Percentiles rank a stretch among this genome's conserved stretches.
These are phyloP conservation scores for Lathronympha strigana DNA, from an alignment of 2,888 invertebrate genomes.

Conservation along the genomic window DNA sequence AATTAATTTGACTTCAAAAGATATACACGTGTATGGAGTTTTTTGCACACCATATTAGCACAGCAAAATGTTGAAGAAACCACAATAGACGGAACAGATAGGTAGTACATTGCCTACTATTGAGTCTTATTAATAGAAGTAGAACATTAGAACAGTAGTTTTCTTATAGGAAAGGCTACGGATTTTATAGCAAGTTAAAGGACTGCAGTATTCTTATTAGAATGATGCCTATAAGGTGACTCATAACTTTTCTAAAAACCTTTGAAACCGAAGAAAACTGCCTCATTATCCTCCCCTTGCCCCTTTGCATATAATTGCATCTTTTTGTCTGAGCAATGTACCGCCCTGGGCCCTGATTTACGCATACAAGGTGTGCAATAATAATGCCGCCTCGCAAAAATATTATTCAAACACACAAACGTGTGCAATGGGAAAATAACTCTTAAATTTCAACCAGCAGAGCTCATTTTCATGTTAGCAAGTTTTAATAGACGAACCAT, in stretches of 20 bases:
- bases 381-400: conserved; percentile 79
- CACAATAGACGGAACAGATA: no score
- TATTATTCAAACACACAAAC: conserved; percentile 64
- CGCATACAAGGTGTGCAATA: conserved; percentile 84
- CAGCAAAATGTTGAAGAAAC: no score
- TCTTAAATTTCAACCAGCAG: conserved; percentile 54
- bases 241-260: conserved; percentile 11
- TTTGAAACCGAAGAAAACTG: conserved; percentile 50
- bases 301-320: conserved; percentile 82
- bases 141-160: neutral
- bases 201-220: conserved; percentile 23
- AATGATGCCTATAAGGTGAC: conserved; percentile 9
- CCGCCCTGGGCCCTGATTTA: conserved; percentile 81
- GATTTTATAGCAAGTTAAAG: neutral
- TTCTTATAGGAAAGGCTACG: neutral
- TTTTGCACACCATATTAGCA: no score
- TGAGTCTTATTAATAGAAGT: no score
- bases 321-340: conserved; percentile 80
- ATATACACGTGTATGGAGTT: no score
- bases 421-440: conserved; percentile 50
- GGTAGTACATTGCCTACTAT: no score
- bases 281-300: conserved; percentile 64
- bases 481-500: conserved; percentile 57
- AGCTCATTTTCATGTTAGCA: conserved; percentile 56
- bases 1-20: neutral